phyloP scores from a whole-genome alignment of 1,140 invertebrate species.

The Nebria ingens region DNA sequence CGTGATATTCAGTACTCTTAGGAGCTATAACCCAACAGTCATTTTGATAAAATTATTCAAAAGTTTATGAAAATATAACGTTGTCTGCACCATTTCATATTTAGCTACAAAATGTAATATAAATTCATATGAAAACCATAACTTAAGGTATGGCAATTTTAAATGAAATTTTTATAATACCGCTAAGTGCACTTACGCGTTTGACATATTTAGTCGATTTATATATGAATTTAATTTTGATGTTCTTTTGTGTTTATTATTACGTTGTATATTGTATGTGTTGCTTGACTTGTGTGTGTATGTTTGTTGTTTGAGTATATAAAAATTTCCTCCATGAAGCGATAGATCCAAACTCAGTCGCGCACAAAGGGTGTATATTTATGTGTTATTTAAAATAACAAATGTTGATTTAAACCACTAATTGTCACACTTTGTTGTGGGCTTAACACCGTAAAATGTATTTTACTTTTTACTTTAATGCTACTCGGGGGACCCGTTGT shows the following conservation, averaged over 20 bases:
- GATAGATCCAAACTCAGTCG: no score
- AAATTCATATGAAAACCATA: slow-evolving; percentile 4
- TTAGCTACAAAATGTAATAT: slow-evolving; percentile 3
- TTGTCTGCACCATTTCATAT: not conserved
- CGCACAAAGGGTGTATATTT: no score
- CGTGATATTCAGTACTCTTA: not conserved
- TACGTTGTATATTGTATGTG: no score
- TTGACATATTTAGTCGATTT: no score
- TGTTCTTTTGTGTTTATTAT: no score
- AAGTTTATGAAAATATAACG: slow-evolving; percentile 6
- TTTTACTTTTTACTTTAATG: not conserved
- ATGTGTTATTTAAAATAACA: not conserved
- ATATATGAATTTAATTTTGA: no score
- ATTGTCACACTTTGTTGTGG: not conserved
- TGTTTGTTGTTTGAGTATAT: no score
- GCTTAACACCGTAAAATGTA: not conserved
- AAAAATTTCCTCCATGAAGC: no score
- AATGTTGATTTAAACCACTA: not conserved
- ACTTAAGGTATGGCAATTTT: not conserved
- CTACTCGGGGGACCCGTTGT: not conserved
- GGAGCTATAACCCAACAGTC: not conserved
- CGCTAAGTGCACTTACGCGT: no score
- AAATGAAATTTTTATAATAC: not conserved
- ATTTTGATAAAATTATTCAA: slow-evolving; percentile 9
- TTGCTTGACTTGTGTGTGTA: no score